Base-by-base conservation (phyloP, 1,140 invertebrate species). In the Colletes latitarsis region DNA sequence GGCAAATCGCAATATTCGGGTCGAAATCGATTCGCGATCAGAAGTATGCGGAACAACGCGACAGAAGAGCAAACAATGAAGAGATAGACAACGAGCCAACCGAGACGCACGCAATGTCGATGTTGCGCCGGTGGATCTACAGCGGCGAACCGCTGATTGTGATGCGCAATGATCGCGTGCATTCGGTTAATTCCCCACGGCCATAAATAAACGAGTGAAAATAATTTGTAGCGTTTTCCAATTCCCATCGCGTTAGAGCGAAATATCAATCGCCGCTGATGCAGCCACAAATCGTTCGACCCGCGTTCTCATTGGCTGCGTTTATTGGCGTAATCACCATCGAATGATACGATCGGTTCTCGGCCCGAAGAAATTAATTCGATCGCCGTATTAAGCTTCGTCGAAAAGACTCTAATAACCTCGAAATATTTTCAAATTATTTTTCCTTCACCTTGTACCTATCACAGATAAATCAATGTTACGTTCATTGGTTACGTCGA, bases 41-140 rank as follows among this genome's bases (percentile, higher is more conserved):
- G 79, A 78, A 77, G 78, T 46, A 21, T 69, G 73, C 63, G 46
- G 46, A 53, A 66, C 30, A 55, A 64, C 67, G 30, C 82, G 41
- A 4, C 49, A 15, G 66, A 60, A 21, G n/a, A 84, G 66, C 77
- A 62, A 83, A 83, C 75, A 83, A 85, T 80, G 69, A 85, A 77
- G 69, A 84, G 84, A 84, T 46, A 66, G 81, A 73, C 79, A 79
- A 82, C 79, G 89, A 89, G 75, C 86, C 82, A 84, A 90, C 75
- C 88, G 89, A 89, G 81, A 90, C 88, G 88, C 89, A 91, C 89
- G 90, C 89, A 88, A 91, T 79, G 46, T 19, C 49, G 46, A 63
- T 66, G 82, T 78, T 76, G 77, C 69, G 53, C 58, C 77, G n/a
- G 70, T 71, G 80, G 19, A 58, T 73, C 64, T 68, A 12, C 49